These are phyloP conservation scores for Magallana gigas DNA, from an alignment of 1,140 invertebrate species.

Conservation along the genomic window DNA sequence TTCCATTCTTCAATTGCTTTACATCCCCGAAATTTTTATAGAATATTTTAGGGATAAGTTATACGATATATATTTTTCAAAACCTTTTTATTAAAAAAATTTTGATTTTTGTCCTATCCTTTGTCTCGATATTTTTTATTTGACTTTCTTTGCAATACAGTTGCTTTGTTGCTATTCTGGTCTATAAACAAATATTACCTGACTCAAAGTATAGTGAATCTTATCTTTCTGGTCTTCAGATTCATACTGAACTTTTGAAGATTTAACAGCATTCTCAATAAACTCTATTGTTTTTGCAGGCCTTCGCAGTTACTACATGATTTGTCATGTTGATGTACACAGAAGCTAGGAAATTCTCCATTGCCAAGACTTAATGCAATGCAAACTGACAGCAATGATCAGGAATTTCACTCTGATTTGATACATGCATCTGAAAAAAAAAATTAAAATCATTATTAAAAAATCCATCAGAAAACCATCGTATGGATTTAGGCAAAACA, in stretches of 20 bases:
- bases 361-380: not conserved
- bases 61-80: not conserved
- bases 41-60: not conserved
- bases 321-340: not conserved
- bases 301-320: not conserved
- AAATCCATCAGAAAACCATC: not conserved
- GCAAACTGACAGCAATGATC: slow-evolving; percentile 45
- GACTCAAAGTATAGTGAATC: no score
- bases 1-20: slow-evolving; percentile 37
- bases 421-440: slow-evolving; percentile 34
- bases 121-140: not conserved
- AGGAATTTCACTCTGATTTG: not conserved
- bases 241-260: not conserved
- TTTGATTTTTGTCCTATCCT: no score
- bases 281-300: not conserved
- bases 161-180: not conserved
- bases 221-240: not conserved
- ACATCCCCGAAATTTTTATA: not conserved
- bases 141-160: no score
- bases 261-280: not conserved
- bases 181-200: not conserved
- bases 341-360: not conserved
- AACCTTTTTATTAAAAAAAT: not conserved
- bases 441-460: not conserved
- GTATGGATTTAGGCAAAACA: not conserved